These are phyloP conservation scores for Tetragonula clypearis DNA, from an alignment of 1,140 invertebrate genomes.

Conservation along the genomic window DNA sequence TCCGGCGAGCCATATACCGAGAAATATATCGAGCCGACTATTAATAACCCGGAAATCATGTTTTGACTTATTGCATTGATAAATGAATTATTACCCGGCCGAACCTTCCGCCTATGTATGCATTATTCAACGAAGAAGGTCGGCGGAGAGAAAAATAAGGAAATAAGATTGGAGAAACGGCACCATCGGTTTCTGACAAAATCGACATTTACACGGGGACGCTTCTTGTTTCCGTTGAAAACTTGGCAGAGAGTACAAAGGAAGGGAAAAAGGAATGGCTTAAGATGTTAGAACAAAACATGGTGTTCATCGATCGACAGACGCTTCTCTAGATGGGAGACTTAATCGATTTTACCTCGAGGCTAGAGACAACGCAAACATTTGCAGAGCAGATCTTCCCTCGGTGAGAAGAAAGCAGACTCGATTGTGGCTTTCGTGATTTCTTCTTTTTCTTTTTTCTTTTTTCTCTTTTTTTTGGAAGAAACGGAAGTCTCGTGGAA, in stretches of 20 bases:
- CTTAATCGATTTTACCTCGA: constrained; percentile 29
- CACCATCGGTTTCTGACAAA: background rate
- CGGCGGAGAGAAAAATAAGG: background rate
- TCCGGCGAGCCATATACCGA: background rate
- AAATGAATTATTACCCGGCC: constrained; percentile 62
- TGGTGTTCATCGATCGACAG: background rate
- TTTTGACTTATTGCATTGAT: constrained; percentile 44
- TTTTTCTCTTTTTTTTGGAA: too few species aligned
- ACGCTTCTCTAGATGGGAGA: constrained; percentile 3
- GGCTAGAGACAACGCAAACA: constrained; percentile 13
- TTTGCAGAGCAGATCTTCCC: constrained; percentile 10
- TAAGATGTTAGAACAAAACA: background rate
- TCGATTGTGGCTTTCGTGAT: background rate
- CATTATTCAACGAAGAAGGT: constrained; percentile 64
- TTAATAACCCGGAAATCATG: constrained; percentile 35
- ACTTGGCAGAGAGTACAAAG: background rate
- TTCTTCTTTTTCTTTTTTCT: too few species aligned
- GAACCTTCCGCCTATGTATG: constrained; percentile 62
- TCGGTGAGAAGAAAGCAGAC: background rate
- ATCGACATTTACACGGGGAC: background rate
- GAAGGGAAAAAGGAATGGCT: too few species aligned
- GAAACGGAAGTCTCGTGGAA: too few species aligned
- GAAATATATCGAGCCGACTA: constrained; percentile 8
- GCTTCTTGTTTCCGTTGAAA: background rate
- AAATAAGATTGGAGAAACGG: background rate